Base-by-base conservation (phyloP, 1,140 invertebrate genomes). In the Drosophila melanica region DNA sequence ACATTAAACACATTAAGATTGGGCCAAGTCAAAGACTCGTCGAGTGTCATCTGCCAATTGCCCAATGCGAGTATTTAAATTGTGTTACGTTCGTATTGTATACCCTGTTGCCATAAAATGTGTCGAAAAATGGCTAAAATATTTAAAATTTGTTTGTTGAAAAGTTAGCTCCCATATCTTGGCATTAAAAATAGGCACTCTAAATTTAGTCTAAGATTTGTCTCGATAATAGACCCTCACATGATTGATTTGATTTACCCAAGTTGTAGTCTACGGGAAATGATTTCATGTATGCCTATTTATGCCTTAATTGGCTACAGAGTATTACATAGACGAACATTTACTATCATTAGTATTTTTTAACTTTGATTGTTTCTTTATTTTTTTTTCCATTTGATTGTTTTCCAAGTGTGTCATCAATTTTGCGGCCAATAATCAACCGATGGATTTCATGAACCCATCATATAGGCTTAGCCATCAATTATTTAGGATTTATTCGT, bases 1-100 rank as follows among this genome's bases (percentile, higher is more conserved):
- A 84, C 80, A 80, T 89, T 89, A 89, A 81, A 74, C 77, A 70
- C 84, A 89, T 89, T 90, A 90, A 58, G 74, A 67, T 59, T 41
- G 18, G 27, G 75, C 23, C 51, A 62, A 51, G 64, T 47, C 39
- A 69, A 62, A 63, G 55, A 64, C 33, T 48, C 55, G 44, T 35
- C 35, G 51, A 53, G 64, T 48, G 39, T 35, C 64, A 68, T 65
- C 51, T 67, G 68, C 41, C 39, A 55, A 74, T 87, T 89, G 74
- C 60, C 74, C 80, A 73, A 81, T 35, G 44, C 14, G 30, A 16
- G 53, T 39, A 53, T 37, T 58, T 58, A 50, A 66, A 58, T 37
- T 57, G 45, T 64, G 82, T 87, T 89, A 86, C 82, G 72, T 72
- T 86, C 37, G 62, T 27, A 35, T 35, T 47, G 9, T 3, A 51